Percentiles rank a stretch among this genome's conserved stretches.
Conservation (phyloP, 37 sponge, comb jelly and placozoan species). For the Spongia lamella region DNA sequence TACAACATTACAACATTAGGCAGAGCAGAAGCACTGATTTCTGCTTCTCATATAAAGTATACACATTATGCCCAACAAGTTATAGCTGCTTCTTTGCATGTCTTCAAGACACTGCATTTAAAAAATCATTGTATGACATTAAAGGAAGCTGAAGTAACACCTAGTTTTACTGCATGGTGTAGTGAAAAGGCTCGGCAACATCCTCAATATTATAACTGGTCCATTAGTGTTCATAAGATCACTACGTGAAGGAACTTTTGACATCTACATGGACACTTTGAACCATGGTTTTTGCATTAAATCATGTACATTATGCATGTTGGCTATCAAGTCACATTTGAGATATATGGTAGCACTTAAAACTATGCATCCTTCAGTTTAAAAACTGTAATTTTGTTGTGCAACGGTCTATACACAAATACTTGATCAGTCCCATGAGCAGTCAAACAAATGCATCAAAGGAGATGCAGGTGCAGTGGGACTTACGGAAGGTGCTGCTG, state of each 20-base stretch:
- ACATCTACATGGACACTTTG: too few relatives aligned
- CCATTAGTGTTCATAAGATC: too few relatives aligned
- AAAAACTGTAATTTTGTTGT: background rate
- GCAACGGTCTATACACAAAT: background rate
- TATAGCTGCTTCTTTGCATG: conserved; percentile 19
- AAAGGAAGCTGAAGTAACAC: too few relatives aligned
- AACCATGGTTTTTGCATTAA: conserved; percentile 15
- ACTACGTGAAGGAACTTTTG: too few relatives aligned
- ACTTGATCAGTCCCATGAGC: conserved; percentile 6
- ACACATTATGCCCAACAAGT: conserved; percentile 32
- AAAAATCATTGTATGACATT: background rate
- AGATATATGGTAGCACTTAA: conserved; percentile 21
- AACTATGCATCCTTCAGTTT: conserved; percentile 8
- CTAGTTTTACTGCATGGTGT: too few relatives aligned
- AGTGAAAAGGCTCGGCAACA: too few relatives aligned
- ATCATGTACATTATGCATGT: conserved; percentile 25
- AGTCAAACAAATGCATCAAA: too few relatives aligned
- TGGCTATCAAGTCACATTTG: conserved; percentile 20
- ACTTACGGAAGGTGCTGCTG: too few relatives aligned
- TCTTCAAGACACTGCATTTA: conserved; percentile 28
- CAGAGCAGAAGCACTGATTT: too few relatives aligned
- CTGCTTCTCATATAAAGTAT: conserved; percentile 13
- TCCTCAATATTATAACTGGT: too few relatives aligned
- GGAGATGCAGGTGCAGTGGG: too few relatives aligned
- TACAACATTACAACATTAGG: conserved; percentile 2